Evolutionary conservation across 1,140 invertebrate species (phyloP), one percentile per base, ranked within the genome.

Genomic region (Trialeurodes vaporariorum): DNA sequence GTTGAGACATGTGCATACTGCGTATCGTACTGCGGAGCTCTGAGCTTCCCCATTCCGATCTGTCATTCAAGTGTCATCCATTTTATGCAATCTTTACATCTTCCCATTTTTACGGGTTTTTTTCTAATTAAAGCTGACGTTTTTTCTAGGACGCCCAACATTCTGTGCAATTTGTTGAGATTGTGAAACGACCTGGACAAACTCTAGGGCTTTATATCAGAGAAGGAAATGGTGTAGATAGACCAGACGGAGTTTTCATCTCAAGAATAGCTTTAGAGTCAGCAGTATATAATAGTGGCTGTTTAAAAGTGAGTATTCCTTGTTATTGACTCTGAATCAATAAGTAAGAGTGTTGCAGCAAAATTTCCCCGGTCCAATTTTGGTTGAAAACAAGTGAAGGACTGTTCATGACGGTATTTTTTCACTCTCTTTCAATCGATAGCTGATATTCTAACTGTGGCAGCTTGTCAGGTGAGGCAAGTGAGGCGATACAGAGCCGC

Each of bases 111-210:
- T 59, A 59, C 11, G 13, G 17, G 63, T 64, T 59, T 21, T 58
- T 2, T 69, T 61, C 59, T 58, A 58, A 58, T 58, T 58, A 11
- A 58, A 23, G 61, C 12, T 70, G 49, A 66, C 71, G 65, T 71
- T 71, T 72, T 68, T 74, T 74, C 13, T 80, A 92, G 86, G 90
- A 91, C 80, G 81, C 86, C 27, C 87, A 90, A 71, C 86, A 91
- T 77, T 84, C 88, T 71, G 90, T 96, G 62, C 90, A 97, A 79
- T 91, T 98, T 75, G 94, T 99, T 70, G 97, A 99, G 82, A 98
- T 99, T 75, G 95, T 99, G 69, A 99, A 99, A 81, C 86, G 96
- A 73, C 97, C 97, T 1, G 97, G 96, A 25, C 97, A 99, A 81
- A 98, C 96, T 5, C 82, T 99, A 64, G 97, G 97, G 59, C 85